A percentile compares a stretch with the other conserved stretches of the same genome.
Evolutionary conservation across 2,888 invertebrate genomes (phyloP).

Genomic region (Cryptocheilus praepositus): DNA sequence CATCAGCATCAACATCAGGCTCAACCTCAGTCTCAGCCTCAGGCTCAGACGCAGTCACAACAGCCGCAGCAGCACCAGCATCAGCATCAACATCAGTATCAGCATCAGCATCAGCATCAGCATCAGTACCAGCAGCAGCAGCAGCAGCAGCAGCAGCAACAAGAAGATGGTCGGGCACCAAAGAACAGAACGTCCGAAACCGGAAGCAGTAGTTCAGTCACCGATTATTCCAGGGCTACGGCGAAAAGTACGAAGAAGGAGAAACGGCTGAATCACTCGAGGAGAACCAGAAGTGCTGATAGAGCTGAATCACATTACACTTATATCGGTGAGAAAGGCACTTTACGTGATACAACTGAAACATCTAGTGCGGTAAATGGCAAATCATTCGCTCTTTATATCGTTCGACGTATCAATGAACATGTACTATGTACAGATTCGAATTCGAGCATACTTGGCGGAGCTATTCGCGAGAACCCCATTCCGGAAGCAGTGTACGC

Average conservation of each 20-base stretch:
- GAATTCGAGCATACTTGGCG: slow-evolving; percentile 63
- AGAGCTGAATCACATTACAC: slow-evolving; percentile 71
- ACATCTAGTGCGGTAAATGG: no score
- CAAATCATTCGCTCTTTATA: no score
- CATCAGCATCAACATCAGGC: slow-evolving; percentile 24
- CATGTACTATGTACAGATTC: slow-evolving; percentile 56
- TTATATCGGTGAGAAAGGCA: slow-evolving; percentile 64
- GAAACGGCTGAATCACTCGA: slow-evolving; percentile 63
- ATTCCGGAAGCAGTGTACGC: slow-evolving; percentile 68
- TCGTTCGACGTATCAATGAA: no score
- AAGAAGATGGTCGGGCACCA: slow-evolving; percentile 50
- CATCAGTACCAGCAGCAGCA: slow-evolving; percentile 31
- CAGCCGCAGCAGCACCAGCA: slow-evolving; percentile 56
- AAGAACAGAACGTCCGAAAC: slow-evolving; percentile 57
- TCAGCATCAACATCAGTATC: no score
- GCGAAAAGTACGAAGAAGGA: slow-evolving; percentile 61
- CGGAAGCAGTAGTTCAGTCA: slow-evolving; percentile 63
- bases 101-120: slow-evolving; percentile 18
- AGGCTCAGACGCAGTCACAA: no score
- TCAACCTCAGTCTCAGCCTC: no score
- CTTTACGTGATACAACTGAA: no score
- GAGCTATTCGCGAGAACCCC: slow-evolving; percentile 61
- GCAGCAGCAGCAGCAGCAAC: slow-evolving; percentile 26
- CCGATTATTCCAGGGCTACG: slow-evolving; percentile 55
- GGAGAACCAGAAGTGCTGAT: slow-evolving; percentile 70